phyloP scores from a whole-genome alignment of 2,888 invertebrate genomes.

The Euspilapteryx auroguttella region DNA sequence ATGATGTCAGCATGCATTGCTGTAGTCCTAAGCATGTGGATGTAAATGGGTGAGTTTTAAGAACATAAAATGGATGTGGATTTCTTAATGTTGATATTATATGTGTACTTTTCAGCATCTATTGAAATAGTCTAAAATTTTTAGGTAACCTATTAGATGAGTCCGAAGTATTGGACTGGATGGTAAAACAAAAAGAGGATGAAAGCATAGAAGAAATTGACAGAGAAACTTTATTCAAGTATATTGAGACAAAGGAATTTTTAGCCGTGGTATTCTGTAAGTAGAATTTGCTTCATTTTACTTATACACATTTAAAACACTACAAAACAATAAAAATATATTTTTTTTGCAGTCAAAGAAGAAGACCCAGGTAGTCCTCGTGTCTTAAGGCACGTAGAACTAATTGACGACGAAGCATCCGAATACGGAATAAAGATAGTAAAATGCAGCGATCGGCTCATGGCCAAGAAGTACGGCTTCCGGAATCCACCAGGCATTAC shows the following conservation, averaged over 20 bases:
- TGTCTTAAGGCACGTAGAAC: constrained; percentile 81
- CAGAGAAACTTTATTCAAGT: constrained; percentile 77
- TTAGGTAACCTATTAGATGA: constrained; percentile 68
- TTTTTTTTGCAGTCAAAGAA: constrained; percentile 66
- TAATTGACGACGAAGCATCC: constrained; percentile 89
- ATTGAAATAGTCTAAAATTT: constrained; percentile 26
- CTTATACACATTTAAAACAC: background rate
- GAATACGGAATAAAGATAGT: constrained; percentile 91
- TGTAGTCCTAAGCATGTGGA: constrained; percentile 55
- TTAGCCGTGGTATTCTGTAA: constrained; percentile 91
- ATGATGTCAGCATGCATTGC: constrained; percentile 59
- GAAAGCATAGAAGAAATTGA: constrained; percentile 90
- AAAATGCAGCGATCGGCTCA: constrained; percentile 82
- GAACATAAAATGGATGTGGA: constrained; percentile 56
- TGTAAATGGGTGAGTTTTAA: constrained; percentile 50
- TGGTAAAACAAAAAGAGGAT: constrained; percentile 88
- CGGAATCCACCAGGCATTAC: constrained; percentile 89
- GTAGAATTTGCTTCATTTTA: constrained; percentile 29
- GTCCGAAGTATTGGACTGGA: constrained; percentile 85
- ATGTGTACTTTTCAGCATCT: constrained; percentile 13
- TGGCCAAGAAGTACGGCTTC: constrained; percentile 93
- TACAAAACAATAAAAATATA: constrained; percentile 1
- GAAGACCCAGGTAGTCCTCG: constrained; percentile 80
- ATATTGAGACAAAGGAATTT: constrained; percentile 89
- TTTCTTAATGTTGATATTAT: constrained; percentile 19